A percentile compares a stretch with the other conserved stretches of the same genome.
These are phyloP conservation scores for Triplophysa tibetana DNA, from an alignment of 2,113 vertebrate genomes.

Conservation along the genomic window DNA sequence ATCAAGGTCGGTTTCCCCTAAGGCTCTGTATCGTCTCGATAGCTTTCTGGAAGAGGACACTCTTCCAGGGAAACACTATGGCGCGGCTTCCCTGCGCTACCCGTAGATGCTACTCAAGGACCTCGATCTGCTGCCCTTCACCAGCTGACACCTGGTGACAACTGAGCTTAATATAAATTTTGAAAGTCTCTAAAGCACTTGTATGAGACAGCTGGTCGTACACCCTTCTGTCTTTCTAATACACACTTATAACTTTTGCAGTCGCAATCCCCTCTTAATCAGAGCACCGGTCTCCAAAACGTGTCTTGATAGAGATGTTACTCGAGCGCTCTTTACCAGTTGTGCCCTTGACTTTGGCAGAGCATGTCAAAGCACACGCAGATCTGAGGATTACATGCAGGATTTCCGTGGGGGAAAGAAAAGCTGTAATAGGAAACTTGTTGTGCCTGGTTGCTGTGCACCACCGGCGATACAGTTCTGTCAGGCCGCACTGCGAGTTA, in stretches of 20 bases:
- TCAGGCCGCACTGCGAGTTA: conserved; percentile 24
- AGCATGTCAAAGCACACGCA: conserved; percentile 66
- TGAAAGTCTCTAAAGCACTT: conserved; percentile 53
- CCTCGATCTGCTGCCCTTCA: conserved; percentile 41
- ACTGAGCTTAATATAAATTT: conserved; percentile 69
- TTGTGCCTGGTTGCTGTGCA: conserved; percentile 74
- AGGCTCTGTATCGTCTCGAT: conserved; percentile 53
- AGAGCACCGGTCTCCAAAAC: conserved; percentile 31
- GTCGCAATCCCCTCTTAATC: conserved; percentile 10
- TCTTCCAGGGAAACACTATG: background rate
- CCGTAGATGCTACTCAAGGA: background rate
- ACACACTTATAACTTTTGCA: conserved; percentile 41
- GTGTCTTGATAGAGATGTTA: conserved; percentile 64
- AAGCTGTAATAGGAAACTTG: conserved; percentile 73
- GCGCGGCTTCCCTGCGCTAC: background rate
- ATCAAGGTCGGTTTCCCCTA: conserved; percentile 64
- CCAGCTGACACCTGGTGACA: conserved; percentile 69
- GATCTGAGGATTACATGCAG: conserved; percentile 72
- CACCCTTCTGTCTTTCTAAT: conserved; percentile 54
- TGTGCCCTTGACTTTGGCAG: conserved; percentile 73
- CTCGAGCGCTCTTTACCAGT: conserved; percentile 62
- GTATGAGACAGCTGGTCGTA: conserved; percentile 52
- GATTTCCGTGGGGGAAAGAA: conserved; percentile 68
- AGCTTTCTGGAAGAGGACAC: conserved; percentile 19
- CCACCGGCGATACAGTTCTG: conserved; percentile 66